Conservation (phyloP, 2,797 vertebrate species). For the Vultur gryphus region DNA sequence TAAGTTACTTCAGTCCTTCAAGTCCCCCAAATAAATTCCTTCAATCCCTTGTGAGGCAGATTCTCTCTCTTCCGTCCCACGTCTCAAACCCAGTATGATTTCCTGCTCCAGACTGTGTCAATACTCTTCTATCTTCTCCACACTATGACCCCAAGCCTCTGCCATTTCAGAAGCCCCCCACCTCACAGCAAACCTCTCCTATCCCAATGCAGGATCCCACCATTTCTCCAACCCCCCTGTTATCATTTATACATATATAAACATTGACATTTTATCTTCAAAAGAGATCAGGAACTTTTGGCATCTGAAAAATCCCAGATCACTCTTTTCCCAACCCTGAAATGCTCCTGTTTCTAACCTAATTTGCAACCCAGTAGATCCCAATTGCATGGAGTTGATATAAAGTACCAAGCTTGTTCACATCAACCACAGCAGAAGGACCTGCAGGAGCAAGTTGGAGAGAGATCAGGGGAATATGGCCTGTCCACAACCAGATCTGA, state of each 20-base stretch:
- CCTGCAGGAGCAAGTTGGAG: neutral
- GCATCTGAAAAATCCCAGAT: neutral
- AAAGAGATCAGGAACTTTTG: neutral
- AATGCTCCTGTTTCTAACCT: neutral
- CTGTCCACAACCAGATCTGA: neutral
- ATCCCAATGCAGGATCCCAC: neutral
- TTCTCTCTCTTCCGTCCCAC: neutral
- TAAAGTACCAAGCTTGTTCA: neutral
- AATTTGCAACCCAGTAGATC: neutral
- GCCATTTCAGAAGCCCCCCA: neutral
- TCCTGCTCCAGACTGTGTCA: neutral
- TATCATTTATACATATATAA: neutral
- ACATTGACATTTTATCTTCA: neutral
- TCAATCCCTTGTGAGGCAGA: neutral
- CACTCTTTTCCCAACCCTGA: neutral
- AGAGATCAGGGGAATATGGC: neutral
- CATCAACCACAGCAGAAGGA: neutral
- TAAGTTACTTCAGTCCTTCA: neutral
- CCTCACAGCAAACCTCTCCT: neutral
- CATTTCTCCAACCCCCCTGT: neutral
- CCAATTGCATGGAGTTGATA: neutral
- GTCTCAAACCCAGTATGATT: neutral
- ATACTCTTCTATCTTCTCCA: neutral
- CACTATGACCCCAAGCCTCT: neutral
- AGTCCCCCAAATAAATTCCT: neutral